Percentiles rank a stretch among this genome's conserved stretches.
phyloP scores from a whole-genome alignment of 2,888 invertebrate genomes.

The Stramonita haemastoma region DNA sequence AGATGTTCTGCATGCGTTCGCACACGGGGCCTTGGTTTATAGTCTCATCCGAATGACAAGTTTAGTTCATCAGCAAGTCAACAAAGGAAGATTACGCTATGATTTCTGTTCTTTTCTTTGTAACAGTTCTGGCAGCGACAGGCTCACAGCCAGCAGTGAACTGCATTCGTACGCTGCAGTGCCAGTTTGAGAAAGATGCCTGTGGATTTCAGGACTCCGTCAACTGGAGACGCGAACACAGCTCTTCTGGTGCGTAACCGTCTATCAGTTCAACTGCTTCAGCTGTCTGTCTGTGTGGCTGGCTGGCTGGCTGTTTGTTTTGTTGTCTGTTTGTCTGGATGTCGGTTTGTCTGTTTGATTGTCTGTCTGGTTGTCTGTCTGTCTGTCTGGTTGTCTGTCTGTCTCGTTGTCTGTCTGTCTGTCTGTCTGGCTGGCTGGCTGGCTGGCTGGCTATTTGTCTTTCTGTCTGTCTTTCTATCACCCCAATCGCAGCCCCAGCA shows the following conservation, averaged over 20 bases:
- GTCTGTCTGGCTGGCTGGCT: not conserved
- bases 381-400: not conserved
- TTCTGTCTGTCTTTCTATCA: not conserved
- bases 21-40: no score
- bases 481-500: no score
- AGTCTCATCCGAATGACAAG: no score
- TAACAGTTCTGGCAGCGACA: not conserved
- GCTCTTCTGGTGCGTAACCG: not conserved
- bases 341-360: not conserved
- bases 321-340: no score
- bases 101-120: not conserved
- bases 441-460: not conserved
- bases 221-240: slow-evolving; percentile 1
- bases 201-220: not conserved
- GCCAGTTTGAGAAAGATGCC: not conserved
- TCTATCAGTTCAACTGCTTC: no score
- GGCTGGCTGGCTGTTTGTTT: not conserved
- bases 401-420: not conserved
- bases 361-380: not conserved
- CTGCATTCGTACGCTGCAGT: not conserved
- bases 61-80: no score
- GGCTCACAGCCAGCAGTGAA: not conserved
- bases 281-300: not conserved
- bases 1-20: no score
- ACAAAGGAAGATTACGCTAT: no score